Conservation (phyloP, 2,888 invertebrate genomes). For the Eupithecia vulgata region DNA sequence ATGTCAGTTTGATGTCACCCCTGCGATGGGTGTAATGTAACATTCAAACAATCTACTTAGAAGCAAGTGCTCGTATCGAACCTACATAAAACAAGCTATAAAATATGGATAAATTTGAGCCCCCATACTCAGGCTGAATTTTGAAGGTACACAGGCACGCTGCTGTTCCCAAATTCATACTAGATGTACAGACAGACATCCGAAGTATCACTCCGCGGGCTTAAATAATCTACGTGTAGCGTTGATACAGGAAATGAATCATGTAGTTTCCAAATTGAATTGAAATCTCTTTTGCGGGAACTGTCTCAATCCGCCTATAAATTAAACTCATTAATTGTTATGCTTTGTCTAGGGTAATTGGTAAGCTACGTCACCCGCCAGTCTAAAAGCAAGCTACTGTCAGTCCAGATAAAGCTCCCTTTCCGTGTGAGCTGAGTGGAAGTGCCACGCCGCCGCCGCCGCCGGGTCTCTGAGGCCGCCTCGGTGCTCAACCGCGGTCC, state of each 20-base stretch:
- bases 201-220: neutral
- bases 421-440: neutral
- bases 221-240: neutral
- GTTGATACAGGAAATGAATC: neutral
- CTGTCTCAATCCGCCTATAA: neutral
- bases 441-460: slow-evolving; percentile 10
- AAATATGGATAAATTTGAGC: neutral
- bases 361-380: neutral
- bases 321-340: neutral
- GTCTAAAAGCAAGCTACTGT: neutral
- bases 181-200: neutral
- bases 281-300: neutral
- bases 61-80: neutral
- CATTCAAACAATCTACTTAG: neutral
- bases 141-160: neutral
- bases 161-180: neutral
- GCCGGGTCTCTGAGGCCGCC: slow-evolving; percentile 20
- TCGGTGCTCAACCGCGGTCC: slow-evolving; percentile 26
- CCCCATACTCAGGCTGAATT: neutral
- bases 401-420: slow-evolving; percentile 2
- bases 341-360: neutral
- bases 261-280: neutral
- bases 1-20: neutral
- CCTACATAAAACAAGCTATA: neutral
- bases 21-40: neutral